Evolutionary conservation across 2,888 invertebrate genomes (phyloP).

Genomic region (Cordilura impudica): DNA sequence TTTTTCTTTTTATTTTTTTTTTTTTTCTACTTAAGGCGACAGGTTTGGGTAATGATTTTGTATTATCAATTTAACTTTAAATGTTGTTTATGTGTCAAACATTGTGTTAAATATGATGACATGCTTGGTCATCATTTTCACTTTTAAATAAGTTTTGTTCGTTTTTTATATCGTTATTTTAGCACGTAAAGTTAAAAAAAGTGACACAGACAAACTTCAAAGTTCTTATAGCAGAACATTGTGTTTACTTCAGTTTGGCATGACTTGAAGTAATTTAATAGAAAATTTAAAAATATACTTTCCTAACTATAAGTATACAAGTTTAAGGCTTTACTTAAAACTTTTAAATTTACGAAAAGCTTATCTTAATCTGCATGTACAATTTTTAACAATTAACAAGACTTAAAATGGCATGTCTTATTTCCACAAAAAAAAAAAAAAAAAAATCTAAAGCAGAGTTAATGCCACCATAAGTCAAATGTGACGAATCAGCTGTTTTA

Average conservation of each 20-base stretch:
- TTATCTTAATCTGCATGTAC: too few relatives aligned
- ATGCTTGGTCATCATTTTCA: slow-evolving; percentile 62
- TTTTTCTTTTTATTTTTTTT: not conserved
- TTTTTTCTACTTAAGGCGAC: slow-evolving; percentile 32
- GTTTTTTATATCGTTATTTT: not conserved
- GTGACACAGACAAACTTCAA: slow-evolving; percentile 12
- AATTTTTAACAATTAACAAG: too few relatives aligned
- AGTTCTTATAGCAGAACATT: slow-evolving; percentile 40
- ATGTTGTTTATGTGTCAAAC: slow-evolving; percentile 60
- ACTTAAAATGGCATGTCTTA: too few relatives aligned
- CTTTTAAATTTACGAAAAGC: too few relatives aligned
- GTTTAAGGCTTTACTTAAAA: too few relatives aligned
- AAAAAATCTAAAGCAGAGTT: too few relatives aligned
- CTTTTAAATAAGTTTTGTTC: slow-evolving; percentile 53
- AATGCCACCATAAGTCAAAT: too few relatives aligned
- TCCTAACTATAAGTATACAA: slow-evolving; percentile 2
- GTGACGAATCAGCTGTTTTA: too few relatives aligned
- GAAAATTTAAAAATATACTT: slow-evolving; percentile 29
- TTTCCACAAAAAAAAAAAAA: too few relatives aligned
- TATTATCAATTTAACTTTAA: slow-evolving; percentile 59
- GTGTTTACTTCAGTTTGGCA: slow-evolving; percentile 52
- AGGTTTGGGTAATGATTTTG: slow-evolving; percentile 50
- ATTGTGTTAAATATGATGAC: slow-evolving; percentile 61
- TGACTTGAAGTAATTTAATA: slow-evolving; percentile 51
- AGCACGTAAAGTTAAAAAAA: slow-evolving; percentile 20